Evolutionary conservation across 2,797 vertebrate genomes (phyloP), one percentile per base, ranked within the genome.

Genomic region (Acanthurus lineatus): DNA sequence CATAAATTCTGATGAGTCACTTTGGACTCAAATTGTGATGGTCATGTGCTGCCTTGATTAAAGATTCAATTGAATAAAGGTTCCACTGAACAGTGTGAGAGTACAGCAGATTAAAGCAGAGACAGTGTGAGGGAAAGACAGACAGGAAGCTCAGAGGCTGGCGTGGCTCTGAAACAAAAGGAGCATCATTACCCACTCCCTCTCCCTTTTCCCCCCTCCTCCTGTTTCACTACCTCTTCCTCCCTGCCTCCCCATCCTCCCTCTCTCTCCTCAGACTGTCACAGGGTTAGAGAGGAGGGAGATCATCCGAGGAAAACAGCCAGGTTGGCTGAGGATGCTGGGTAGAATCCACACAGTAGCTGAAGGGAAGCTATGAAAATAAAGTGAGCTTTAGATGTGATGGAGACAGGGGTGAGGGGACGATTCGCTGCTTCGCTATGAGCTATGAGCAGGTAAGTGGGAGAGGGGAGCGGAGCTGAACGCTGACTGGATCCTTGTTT

Each of bases 371-470:
- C 69, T 32, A 73, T 51, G 58, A 71, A 42, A 54, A 62, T 52
- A 61, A 66, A 78, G 53, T 35, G 16, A 25, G 57, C 51, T 69
- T 56, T 71, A 68, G 25, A 40, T 64, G 57, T 54, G 62, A 74
- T 59, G 28, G 35, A 64, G 51, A 80, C 53, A 40, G 69, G 52
- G 68, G 58, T 68, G 81, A 51, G 69, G 73, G 53, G 83, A 76
- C 73, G 70, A 69, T 68, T 73, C 1, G 17, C 38, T 76, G 73
- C 64, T 45, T 49, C 5, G 28, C 28, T 25, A 25, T 25, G 78
- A 90, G 28, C 28, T 25, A 25, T 25, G 78, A 90, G 80, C 88
- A 91, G 90, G 90, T 91, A 74, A 76, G 86, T 85, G 9, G 35
- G 64, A 64, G 53, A 38, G 61, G 52, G 66, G 25, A 71, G 25